These are phyloP conservation scores for Trachymyrmex cornetzi DNA, from an alignment of 1,140 invertebrate genomes.

Conservation along the genomic window DNA sequence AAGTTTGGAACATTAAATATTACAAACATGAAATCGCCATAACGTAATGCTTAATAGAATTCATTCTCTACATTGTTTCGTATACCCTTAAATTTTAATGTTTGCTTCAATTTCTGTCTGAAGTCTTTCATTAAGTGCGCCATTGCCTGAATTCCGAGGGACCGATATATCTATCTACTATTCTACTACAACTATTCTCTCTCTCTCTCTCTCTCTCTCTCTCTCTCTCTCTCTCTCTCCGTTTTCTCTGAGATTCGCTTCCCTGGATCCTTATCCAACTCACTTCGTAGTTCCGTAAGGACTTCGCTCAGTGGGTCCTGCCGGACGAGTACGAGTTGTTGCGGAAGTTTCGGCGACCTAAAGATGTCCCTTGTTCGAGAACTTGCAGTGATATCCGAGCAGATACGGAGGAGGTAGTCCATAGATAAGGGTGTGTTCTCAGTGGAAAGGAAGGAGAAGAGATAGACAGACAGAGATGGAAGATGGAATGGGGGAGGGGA, in stretches of 20 bases:
- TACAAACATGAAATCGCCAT: background rate
- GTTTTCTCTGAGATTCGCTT: constrained; percentile 42
- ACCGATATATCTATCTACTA: constrained; percentile 28
- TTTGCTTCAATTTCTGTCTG: constrained; percentile 20
- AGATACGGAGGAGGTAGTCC: constrained; percentile 62
- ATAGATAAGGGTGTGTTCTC: constrained; percentile 43
- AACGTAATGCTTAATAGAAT: background rate
- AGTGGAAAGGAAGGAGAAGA: constrained; percentile 11
- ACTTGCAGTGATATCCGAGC: constrained; percentile 66
- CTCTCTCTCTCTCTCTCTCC: background rate
- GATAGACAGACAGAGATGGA: background rate
- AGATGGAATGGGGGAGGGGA: constrained; percentile 6
- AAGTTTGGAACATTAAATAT: constrained; percentile 1
- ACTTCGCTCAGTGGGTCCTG: constrained; percentile 29
- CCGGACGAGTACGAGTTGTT: constrained; percentile 57
- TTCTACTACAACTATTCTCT: background rate
- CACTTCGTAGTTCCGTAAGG: constrained; percentile 60
- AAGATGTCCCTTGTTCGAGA: constrained; percentile 64
- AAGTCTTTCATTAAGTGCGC: constrained; percentile 53
- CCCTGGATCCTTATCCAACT: constrained; percentile 69
- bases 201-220: background rate
- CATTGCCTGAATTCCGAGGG: constrained; percentile 8
- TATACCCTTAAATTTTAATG: constrained; percentile 38
- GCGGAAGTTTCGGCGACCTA: constrained; percentile 63
- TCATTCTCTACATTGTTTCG: background rate